Evolutionary conservation across 1,140 invertebrate species (phyloP).

Genomic region (Heliconius congener): DNA sequence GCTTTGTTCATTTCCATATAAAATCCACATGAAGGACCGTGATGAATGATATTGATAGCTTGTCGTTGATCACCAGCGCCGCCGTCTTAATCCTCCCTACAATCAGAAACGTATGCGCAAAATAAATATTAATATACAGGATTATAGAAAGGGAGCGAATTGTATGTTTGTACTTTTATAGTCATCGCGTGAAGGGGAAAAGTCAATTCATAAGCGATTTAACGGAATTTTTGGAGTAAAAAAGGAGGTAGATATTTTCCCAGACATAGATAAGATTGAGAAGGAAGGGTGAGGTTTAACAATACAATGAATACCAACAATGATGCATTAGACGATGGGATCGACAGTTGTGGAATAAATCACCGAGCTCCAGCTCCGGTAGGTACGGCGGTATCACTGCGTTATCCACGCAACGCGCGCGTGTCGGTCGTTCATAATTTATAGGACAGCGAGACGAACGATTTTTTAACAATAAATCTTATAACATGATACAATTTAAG

Average conservation of each 20-base stretch:
- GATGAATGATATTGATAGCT: conserved; percentile 43
- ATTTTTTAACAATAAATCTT: conserved; percentile 46
- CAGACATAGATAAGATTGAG: conserved; percentile 31
- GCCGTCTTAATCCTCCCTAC: conserved; percentile 17
- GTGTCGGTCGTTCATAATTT: conserved; percentile 45
- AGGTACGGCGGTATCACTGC: conserved; percentile 32
- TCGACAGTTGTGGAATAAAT: conserved; percentile 56
- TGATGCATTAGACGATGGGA: conserved; percentile 57
- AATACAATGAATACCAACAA: conserved; percentile 51
- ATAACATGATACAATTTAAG: conserved; percentile 15
- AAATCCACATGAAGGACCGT: conserved; percentile 19
- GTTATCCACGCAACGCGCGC: conserved; percentile 44
- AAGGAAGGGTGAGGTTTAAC: conserved; percentile 40
- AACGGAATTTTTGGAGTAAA: conserved; percentile 26
- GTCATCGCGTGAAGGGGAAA: conserved; percentile 15
- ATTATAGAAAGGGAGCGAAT: conserved; percentile 9
- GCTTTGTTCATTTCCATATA: conserved; percentile 20
- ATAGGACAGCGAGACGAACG: conserved; percentile 43
- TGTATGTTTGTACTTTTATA: background rate
- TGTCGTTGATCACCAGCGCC: conserved; percentile 17
- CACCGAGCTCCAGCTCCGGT: conserved; percentile 39
- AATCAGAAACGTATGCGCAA: conserved; percentile 24
- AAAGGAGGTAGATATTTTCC: conserved; percentile 29
- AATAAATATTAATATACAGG: conserved; percentile 21
- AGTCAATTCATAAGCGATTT: conserved; percentile 17